phyloP scores from a whole-genome alignment of 2,797 vertebrate species.

The Atherinosoma microstoma region DNA sequence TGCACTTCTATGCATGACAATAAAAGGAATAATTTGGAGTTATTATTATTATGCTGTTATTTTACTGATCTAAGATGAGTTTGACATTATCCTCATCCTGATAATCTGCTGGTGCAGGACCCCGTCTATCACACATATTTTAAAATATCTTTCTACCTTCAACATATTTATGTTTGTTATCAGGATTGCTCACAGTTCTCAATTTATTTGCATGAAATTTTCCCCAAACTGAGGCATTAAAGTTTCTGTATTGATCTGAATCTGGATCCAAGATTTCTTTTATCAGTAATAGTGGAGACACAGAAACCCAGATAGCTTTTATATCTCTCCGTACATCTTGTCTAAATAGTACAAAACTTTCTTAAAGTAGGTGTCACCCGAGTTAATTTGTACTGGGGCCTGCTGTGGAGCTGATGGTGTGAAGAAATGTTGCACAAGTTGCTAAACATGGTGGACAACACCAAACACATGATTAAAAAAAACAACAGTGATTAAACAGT shows the following conservation, averaged over 20 bases:
- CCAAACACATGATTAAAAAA: background rate
- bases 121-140: background rate
- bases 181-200: background rate
- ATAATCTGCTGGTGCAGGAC: slow-evolving; percentile 9
- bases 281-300: background rate
- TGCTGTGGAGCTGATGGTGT: background rate
- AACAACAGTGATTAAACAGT: background rate
- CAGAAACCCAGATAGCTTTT: background rate
- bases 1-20: too few species aligned
- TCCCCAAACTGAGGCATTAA: slow-evolving; percentile 1
- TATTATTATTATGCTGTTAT: too few species aligned
- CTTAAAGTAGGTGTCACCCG: background rate
- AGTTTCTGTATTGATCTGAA: background rate
- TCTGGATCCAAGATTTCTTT: slow-evolving; percentile 3
- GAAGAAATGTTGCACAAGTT: background rate
- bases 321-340: background rate
- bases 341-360: background rate
- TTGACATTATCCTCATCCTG: background rate
- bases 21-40: too few species aligned
- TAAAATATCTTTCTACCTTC: background rate
- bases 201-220: slow-evolving; percentile 3
- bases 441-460: background rate
- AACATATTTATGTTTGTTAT: background rate
- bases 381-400: background rate
- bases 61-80: too few species aligned